Base-by-base conservation (phyloP, 1,140 invertebrate species). In the Tribolium madens region DNA sequence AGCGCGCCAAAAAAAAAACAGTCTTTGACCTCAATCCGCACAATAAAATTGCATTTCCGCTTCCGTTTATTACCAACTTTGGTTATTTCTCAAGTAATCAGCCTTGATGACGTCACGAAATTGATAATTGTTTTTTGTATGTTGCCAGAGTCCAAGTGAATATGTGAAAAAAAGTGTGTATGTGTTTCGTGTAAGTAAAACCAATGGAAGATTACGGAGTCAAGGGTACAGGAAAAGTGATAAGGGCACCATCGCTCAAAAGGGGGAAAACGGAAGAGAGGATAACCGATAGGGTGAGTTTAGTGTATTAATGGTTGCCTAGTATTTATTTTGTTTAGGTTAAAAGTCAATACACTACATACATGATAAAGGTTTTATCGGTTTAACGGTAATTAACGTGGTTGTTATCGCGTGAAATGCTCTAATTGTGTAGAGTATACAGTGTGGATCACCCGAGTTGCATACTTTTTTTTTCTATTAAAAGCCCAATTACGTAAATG, bases 201-300 rank as follows among this genome's bases (percentile, higher is more conserved):
- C 21, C 3, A 26, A 79, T 79, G 78, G 78, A 79, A 15, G 76
- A 76, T 18, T 60, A 74, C 48, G 77, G 18, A 52, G 21, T n/a
- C 36, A 10, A 36, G 13, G 7, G 26, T 52, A 4, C 52, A 57
- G 33, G 86, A 42, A 88, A 87, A 81, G 88, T 93, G 4, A 88
- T 93, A 46, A 89, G 92, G 77, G 92, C 92, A 76, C 92, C 92
- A 1, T 91, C 89, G 31, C 84, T 93, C 76, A 93, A 93, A 81
- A 88, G 93, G 80, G 92, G 92, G 60, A 92, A 92, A 85, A 89
- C 89, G 81, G 91, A 93, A 80, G 89, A 92, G 74, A 90, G 91
- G 71, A 91, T 93, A 75, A 90, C 91, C 36, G 91, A 93, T 84
- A 88, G 92, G 88, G 93, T 94, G 81, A 93, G 92, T 90, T 3